Conservation (phyloP, 2,113 vertebrate species). For the Peromyscus polionotus region DNA sequence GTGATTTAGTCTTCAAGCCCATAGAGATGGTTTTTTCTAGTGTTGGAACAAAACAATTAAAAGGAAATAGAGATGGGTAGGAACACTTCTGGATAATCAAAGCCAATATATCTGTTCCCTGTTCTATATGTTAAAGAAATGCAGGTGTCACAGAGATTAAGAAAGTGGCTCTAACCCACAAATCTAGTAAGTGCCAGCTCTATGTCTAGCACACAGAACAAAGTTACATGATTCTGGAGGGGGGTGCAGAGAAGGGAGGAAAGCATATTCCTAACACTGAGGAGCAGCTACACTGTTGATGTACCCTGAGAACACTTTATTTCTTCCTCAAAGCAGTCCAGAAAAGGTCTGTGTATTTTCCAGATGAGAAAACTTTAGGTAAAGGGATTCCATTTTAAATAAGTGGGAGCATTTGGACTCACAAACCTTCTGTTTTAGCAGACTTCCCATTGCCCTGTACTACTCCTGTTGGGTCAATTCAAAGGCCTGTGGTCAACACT, state of each 20-base stretch:
- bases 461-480: not conserved
- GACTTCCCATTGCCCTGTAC: not conserved
- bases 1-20: not conserved
- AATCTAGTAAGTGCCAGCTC: not conserved
- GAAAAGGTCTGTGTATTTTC: not conserved
- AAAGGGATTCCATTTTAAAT: not conserved
- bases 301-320: not conserved
- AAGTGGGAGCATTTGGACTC: not conserved
- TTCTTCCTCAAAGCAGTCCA: not conserved
- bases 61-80: not conserved
- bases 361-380: not conserved
- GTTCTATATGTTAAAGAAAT: slow-evolving; percentile 38
- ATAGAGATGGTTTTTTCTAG: not conserved
- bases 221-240: not conserved
- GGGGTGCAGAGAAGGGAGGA: not conserved
- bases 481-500: not conserved
- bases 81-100: not conserved
- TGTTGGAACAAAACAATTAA: not conserved
- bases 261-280: not conserved
- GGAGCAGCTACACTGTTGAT: not conserved
- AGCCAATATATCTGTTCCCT: not conserved
- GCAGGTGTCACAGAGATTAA: not conserved
- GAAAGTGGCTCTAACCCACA: not conserved
- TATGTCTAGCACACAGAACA: not conserved
- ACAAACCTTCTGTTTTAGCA: not conserved